phyloP scores from a whole-genome alignment of 1,140 invertebrate species.

The Pseudoatta argentina region DNA sequence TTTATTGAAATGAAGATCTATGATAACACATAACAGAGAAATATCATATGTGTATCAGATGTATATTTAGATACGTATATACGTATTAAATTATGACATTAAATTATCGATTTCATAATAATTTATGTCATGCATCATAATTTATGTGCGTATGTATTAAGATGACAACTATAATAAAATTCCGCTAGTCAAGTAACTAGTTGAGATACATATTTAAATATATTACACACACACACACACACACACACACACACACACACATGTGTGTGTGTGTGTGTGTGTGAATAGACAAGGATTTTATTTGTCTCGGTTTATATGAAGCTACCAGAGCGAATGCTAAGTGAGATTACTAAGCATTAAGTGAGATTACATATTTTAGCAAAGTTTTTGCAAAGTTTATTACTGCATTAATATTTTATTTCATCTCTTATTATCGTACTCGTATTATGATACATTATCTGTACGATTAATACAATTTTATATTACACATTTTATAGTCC shows the following conservation, averaged over 20 bases:
- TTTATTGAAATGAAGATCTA: background rate
- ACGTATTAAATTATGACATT: too few species aligned
- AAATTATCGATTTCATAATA: slow-evolving; percentile 19
- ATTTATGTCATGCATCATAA: slow-evolving; percentile 31
- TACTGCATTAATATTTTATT: background rate
- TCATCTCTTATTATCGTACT: background rate
- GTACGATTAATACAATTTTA: background rate
- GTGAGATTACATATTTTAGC: background rate
- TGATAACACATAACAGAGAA: too few species aligned
- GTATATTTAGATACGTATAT: too few species aligned
- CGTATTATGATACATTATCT: background rate
- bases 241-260: too few species aligned
- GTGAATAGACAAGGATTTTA: background rate
- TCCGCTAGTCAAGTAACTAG: background rate
- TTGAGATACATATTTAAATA: background rate
- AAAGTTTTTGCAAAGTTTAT: background rate
- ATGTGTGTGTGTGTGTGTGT: too few species aligned
- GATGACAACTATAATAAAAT: slow-evolving; percentile 14
- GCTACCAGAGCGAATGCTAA: background rate
- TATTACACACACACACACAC: too few species aligned
- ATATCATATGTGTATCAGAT: background rate
- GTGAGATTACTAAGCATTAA: too few species aligned
- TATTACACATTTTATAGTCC: background rate
- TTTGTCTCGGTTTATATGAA: background rate
- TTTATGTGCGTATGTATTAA: background rate